Evolutionary conservation across 2,797 vertebrate genomes (phyloP), one percentile per base, ranked within the genome.

Genomic region (Rhynchonycteris naso): DNA sequence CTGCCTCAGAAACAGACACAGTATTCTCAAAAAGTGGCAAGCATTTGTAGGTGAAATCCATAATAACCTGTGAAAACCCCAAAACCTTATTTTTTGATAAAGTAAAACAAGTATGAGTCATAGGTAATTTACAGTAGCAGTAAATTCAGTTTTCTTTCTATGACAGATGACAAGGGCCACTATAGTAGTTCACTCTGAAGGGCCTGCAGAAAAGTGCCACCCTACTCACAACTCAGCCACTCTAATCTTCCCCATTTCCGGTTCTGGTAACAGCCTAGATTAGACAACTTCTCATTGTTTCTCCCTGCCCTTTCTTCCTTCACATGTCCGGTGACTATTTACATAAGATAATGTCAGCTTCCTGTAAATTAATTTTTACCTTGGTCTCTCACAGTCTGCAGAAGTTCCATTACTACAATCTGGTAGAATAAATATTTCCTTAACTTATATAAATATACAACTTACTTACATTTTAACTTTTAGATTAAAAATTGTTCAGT

Each of bases 361-460:
- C 28, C 78, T 28, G 9, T 52, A 87, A 66, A 22, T 96, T 94
- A 91, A 97, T 97, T 96, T 97, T 97, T 96, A 97, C 94, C 92
- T 90, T 82, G 58, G 18, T 93, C 79, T 93, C 93, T 88, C 71
- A 88, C 11, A 93, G 82, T 33, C 74, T 72, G 13, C 7, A 94
- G 69, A 90, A 75, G 76, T 92, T 92, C 58, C 66, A 90, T 58
- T 92, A 33, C 63, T 69, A 87, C 22, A n/a, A 66, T 72, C 79
- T 95, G 82, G 30, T 83, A 88, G 94, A 96, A 94, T 38, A 38
- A 92, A 85, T 93, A 97, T 88, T 80, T 85, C 43, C 78, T 90
- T 47, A 89, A 74, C 75, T 90, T 90, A 61, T 47, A 95, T n/a
- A 94, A 91, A 89, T 71, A 90, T 13, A 90, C 80, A 93, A 81